A percentile compares a stretch with the other conserved stretches of the same genome.
These are phyloP conservation scores for Labeo rohita DNA, from an alignment of 2,113 vertebrate species.

Conservation along the genomic window DNA sequence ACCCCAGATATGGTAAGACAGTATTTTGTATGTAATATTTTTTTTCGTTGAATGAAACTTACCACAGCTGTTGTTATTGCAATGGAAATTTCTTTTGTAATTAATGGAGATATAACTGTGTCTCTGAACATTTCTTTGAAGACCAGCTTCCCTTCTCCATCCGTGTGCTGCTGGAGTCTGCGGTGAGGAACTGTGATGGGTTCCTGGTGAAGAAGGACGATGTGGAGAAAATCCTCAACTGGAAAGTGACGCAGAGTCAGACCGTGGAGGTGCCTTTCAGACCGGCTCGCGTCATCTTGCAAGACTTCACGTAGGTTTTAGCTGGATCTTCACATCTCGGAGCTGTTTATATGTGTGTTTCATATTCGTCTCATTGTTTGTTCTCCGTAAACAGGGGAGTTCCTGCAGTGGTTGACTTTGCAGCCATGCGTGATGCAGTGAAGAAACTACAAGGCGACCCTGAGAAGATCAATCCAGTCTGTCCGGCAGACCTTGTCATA, in stretches of 20 bases:
- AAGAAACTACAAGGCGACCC: constrained; percentile 89
- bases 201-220: constrained; percentile 91
- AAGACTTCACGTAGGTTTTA: constrained; percentile 93
- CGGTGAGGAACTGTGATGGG: constrained; percentile 91
- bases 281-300: constrained; percentile 93
- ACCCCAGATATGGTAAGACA: constrained; percentile 87
- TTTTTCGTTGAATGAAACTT: no score
- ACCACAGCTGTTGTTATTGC: no score
- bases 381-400: constrained; percentile 81
- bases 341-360: background rate
- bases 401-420: constrained; percentile 96
- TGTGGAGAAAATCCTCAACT: constrained; percentile 93
- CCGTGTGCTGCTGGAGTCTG: constrained; percentile 91
- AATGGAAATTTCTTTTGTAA: no score
- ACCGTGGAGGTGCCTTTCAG: constrained; percentile 94
- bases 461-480: constrained; percentile 94
- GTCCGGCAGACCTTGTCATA: constrained; percentile 95
- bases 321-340: background rate
- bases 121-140: background rate
- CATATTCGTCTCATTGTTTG: background rate
- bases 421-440: constrained; percentile 96
- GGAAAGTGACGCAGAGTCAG: constrained; percentile 85
- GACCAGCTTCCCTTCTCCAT: constrained; percentile 90
- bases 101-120: background rate
- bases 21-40: background rate